Conservation (phyloP, 2,797 vertebrate genomes). For the Anisognathus igniventris region DNA sequence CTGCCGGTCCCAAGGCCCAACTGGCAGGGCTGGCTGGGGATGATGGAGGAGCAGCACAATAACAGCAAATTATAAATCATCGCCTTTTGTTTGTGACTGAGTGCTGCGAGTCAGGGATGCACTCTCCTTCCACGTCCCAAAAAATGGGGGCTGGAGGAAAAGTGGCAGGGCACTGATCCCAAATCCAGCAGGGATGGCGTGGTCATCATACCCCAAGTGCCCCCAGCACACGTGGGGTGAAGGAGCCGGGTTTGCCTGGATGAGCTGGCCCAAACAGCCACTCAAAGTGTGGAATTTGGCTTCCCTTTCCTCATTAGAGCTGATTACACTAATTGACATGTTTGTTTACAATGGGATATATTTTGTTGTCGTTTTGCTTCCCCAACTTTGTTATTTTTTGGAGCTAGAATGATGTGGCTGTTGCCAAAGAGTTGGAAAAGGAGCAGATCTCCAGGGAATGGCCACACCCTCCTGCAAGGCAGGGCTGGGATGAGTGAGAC, state of each 20-base stretch:
- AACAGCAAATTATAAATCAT: constrained; percentile 70
- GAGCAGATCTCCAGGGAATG: neutral
- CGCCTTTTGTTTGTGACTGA: constrained; percentile 63
- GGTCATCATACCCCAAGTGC: rapidly evolving
- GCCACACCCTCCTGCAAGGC: neutral
- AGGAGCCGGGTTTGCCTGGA: neutral
- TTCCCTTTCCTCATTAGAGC: constrained; percentile 40
- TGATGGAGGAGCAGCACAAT: constrained; percentile 56
- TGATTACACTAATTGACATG: constrained; percentile 54
- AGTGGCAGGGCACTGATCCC: neutral
- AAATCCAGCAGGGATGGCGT: neutral
- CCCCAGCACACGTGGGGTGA: rapidly evolving
- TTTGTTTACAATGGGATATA: constrained; percentile 30
- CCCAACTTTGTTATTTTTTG: neutral
- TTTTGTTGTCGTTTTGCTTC: neutral
- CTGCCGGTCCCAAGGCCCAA: constrained; percentile 14
- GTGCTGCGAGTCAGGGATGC: neutral
- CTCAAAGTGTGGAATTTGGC: neutral
- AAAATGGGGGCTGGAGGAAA: neutral
- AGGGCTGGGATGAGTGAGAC: neutral
- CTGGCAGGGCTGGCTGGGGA: constrained; percentile 14
- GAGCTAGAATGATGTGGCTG: neutral
- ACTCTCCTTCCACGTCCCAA: neutral
- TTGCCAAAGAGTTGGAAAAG: neutral
- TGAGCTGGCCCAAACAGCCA: neutral